Conservation (phyloP, 2,797 vertebrate genomes). For the Hippopotamyrus pictus region DNA sequence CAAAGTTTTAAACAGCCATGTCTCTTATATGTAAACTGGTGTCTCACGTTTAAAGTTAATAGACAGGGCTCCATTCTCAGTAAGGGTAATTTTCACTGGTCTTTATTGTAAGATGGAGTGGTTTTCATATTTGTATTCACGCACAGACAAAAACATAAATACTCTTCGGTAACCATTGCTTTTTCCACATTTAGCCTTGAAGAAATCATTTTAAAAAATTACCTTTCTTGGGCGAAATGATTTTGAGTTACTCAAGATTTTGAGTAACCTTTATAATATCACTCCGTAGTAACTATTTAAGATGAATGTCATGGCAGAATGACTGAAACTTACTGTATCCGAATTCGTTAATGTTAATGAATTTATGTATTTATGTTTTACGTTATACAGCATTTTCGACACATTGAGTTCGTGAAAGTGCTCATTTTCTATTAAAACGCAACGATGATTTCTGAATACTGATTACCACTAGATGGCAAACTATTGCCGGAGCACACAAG, state of each 20-base stretch:
- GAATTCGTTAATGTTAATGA: not conserved
- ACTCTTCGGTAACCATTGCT: not conserved
- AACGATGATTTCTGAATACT: not conserved
- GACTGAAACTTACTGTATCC: not conserved
- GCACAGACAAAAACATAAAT: not conserved
- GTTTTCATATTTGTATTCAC: not conserved
- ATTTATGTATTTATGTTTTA: not conserved
- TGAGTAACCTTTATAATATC: conserved; percentile 12
- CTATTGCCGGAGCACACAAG: not conserved
- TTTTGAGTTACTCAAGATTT: too few relatives aligned
- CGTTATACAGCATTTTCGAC: not conserved
- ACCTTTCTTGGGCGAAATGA: not conserved
- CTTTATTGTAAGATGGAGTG: not conserved
- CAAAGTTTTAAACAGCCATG: not conserved
- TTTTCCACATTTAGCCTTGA: not conserved
- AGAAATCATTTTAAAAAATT: not conserved
- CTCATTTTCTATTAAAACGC: not conserved
- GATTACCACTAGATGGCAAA: conserved; percentile 10
- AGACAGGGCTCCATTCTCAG: not conserved
- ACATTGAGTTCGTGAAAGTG: not conserved
- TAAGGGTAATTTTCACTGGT: not conserved
- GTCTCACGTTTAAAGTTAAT: not conserved
- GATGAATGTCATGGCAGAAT: not conserved
- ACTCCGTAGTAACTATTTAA: not conserved
- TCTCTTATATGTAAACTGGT: not conserved